phyloP scores from a whole-genome alignment of 2,113 vertebrate species.

The Caracal caracal region DNA sequence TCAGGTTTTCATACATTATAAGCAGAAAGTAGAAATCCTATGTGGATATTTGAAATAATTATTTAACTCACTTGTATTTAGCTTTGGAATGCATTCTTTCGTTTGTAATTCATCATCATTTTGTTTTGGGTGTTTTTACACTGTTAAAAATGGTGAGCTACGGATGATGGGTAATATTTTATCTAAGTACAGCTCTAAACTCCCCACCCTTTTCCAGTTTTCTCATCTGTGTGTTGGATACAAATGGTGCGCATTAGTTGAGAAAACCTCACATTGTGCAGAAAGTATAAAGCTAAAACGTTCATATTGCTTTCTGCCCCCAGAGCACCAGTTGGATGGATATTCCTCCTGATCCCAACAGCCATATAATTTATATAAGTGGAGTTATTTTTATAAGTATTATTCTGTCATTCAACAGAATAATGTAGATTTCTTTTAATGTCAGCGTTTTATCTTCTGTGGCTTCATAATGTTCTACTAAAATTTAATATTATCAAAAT shows the following conservation, averaged over 20 bases:
- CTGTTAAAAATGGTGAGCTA: neutral
- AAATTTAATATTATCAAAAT: slow-evolving; percentile 2
- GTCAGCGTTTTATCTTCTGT: neutral
- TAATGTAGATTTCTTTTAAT: neutral
- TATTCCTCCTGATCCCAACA: neutral
- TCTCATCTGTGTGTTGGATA: neutral
- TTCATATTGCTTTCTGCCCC: neutral
- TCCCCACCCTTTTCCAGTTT: neutral
- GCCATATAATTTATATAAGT: neutral
- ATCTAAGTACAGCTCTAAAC: neutral
- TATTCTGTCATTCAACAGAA: neutral
- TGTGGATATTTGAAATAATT: slow-evolving; percentile 12
- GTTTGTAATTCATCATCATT: neutral
- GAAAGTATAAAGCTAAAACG: neutral
- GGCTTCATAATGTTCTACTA: neutral
- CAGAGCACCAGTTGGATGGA: neutral
- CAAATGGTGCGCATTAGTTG: neutral
- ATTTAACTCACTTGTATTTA: slow-evolving; percentile 1
- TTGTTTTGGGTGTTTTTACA: neutral
- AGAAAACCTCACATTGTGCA: neutral
- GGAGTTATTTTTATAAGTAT: neutral
- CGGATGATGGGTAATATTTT: neutral
- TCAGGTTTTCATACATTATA: slow-evolving; percentile 25
- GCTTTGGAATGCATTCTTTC: slow-evolving; percentile 31
- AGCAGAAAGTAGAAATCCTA: neutral